A percentile compares a stretch with the other conserved stretches of the same genome.
These are phyloP conservation scores for Lepisosteus osseus DNA, from an alignment of 2,113 vertebrate species.

Conservation along the genomic window DNA sequence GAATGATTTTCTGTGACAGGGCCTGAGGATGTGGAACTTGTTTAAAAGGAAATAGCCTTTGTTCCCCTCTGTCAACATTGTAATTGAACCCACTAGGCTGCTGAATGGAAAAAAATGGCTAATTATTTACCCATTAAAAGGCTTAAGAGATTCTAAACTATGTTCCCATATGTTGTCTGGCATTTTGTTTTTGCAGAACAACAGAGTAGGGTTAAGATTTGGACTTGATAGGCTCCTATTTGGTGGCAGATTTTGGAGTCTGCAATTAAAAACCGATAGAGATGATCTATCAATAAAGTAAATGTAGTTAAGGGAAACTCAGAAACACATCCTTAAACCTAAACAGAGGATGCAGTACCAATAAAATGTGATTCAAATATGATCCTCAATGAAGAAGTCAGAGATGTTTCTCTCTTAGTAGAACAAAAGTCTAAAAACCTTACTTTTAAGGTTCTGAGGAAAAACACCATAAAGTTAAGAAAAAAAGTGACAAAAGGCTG, in stretches of 20 bases:
- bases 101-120: slow-evolving; percentile 17
- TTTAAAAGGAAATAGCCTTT: background rate
- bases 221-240: slow-evolving; percentile 35
- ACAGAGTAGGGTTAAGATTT: slow-evolving; percentile 23
- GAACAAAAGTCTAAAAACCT: background rate
- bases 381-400: background rate
- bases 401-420: background rate
- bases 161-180: slow-evolving; percentile 42
- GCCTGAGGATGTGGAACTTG: too few species aligned
- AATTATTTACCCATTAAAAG: slow-evolving; percentile 65
- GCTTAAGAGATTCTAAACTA: slow-evolving; percentile 44
- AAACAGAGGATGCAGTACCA: background rate
- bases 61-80: background rate
- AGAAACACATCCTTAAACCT: background rate
- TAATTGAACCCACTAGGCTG: slow-evolving; percentile 23
- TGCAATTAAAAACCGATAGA: background rate
- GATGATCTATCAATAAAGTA: background rate
- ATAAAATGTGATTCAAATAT: background rate
- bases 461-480: background rate
- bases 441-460: background rate
- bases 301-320: background rate
- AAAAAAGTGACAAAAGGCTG: background rate
- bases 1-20: background rate
- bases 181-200: slow-evolving; percentile 29
- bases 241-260: slow-evolving; percentile 25